Evolutionary conservation across 2,888 invertebrate genomes (phyloP), one percentile per base, ranked within the genome.

Genomic region (Rhagonycha lutea): DNA sequence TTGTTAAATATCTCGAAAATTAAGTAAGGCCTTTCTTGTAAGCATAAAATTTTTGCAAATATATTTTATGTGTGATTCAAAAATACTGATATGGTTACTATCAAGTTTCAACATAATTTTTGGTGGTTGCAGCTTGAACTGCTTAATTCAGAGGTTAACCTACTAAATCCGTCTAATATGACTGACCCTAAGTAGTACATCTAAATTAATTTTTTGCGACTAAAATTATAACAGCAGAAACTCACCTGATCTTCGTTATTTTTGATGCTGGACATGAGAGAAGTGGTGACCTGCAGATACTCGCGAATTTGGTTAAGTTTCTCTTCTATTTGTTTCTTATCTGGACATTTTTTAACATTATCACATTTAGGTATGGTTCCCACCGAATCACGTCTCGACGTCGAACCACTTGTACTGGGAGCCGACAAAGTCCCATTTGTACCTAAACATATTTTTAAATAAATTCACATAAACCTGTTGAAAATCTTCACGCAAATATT

Each of bases 221-320:
- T 4, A 32, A 69, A 69, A 18, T 69, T 5, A 28, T 74, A 76
- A 62, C 18, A 70, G 67, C 70, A 69, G 68, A 67, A 68, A 86
- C 87, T 87, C 87, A 93, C 93, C 89, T 93, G 92, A 86, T 93
- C 93, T 83, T 92, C 92, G 32, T 85, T 83, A 11, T 92, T 92
- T 81, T 92, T 91, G 89, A 94, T 91, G 61, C 92, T 92, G 73
- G 92, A 92, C 86, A 94, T 93, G 79, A 94, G 89, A 1, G 92
- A 91, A 26, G 92, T 91, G 5, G 93, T 94, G 60, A 93, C 92
- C 83, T 91, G 89, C 78, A 94, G 92, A 84, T 94, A 94, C 84
- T 94, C 94, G 69, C 92, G 88, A 79, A 94, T 94, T 87, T 94
- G 93, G 76, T 91, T 91, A 14, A 94, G 88, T 68, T 93, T 90